Percentiles rank a stretch among this genome's conserved stretches.
Conservation (phyloP, 2,113 vertebrate genomes). For the Toxotes chatareus region DNA sequence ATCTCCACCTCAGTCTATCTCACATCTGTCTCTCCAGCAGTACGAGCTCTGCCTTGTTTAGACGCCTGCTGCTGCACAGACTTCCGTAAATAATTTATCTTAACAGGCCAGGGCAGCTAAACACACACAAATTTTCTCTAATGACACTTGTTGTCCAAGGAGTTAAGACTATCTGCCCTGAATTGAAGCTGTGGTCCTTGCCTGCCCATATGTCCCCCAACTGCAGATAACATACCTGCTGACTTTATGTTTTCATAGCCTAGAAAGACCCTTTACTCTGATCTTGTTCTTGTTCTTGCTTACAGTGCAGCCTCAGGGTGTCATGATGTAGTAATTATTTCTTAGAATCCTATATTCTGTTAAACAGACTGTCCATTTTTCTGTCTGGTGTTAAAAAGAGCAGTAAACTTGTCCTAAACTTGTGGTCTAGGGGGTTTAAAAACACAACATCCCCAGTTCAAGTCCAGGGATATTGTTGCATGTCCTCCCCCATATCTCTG, state of each 20-base stretch:
- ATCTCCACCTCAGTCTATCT: constrained; percentile 23
- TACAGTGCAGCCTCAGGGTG: too few relatives aligned
- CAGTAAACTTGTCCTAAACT: too few relatives aligned
- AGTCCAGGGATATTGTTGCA: too few relatives aligned
- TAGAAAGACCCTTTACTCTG: neutral
- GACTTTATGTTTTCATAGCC: neutral
- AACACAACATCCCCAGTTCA: too few relatives aligned
- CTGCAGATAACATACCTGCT: neutral
- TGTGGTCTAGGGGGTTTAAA: neutral
- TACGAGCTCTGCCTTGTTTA: constrained; percentile 45
- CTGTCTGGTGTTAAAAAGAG: neutral
- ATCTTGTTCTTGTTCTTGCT: too few relatives aligned
- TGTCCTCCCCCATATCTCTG: neutral
- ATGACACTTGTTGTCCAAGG: neutral
- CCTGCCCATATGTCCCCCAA: neutral
- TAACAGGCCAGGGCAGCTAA: constrained; percentile 40
- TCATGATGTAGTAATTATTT: neutral
- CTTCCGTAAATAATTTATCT: constrained; percentile 75
- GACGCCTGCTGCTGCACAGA: constrained; percentile 32
- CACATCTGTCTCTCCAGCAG: constrained; percentile 46
- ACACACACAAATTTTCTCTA: constrained; percentile 24
- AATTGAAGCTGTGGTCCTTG: neutral
- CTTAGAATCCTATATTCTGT: neutral
- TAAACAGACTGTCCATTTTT: neutral
- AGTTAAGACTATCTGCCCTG: neutral